These are phyloP conservation scores for Chromis chromis DNA, from an alignment of 2,797 vertebrate genomes.

Conservation along the genomic window DNA sequence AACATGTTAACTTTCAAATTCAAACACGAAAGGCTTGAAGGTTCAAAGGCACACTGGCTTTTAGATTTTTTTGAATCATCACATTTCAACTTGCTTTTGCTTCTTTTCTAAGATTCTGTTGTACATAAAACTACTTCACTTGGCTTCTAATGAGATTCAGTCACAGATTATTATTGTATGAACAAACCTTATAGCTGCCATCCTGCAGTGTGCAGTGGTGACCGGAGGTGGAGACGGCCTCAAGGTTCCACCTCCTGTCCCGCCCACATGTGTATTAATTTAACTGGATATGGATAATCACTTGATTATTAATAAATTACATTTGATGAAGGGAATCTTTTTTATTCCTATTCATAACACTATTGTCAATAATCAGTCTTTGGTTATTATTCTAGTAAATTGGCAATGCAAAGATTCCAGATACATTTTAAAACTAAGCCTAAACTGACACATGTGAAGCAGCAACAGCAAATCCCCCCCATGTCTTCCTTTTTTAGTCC, in stretches of 20 bases:
- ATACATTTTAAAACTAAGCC: background rate
- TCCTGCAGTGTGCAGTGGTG: background rate
- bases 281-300: background rate
- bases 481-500: background rate
- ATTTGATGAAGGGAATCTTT: background rate
- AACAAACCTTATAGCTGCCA: too few relatives aligned
- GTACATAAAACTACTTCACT: background rate
- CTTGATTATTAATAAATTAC: background rate
- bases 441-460: conserved; percentile 41
- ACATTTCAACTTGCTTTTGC: conserved; percentile 35
- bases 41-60: background rate
- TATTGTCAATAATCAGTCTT: background rate
- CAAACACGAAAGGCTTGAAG: conserved; percentile 38
- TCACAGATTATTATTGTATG: background rate
- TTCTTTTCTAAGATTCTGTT: conserved; percentile 6
- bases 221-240: background rate
- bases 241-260: background rate
- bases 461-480: conserved; percentile 56
- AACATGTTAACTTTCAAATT: conserved; percentile 38
- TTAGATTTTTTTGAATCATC: background rate
- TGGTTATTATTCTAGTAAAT: background rate
- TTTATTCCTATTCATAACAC: background rate
- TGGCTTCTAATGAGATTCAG: background rate
- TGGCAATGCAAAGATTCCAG: background rate
- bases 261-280: background rate